These are phyloP conservation scores for Pinna nobilis DNA, from an alignment of 1,140 invertebrate species.

Conservation along the genomic window DNA sequence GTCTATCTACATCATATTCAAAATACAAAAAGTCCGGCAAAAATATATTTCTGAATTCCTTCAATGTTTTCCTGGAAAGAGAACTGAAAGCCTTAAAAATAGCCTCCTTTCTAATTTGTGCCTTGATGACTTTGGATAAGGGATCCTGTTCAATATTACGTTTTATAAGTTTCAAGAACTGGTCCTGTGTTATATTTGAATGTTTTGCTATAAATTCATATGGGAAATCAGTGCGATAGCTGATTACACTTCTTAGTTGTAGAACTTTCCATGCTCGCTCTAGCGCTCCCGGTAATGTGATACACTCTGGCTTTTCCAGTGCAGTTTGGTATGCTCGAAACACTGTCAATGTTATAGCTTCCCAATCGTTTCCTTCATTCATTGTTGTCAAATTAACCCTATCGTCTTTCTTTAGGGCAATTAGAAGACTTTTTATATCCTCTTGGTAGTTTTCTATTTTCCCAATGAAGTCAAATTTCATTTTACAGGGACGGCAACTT, in stretches of 20 bases:
- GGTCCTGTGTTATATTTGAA: background rate
- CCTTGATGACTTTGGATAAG: background rate
- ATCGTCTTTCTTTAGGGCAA: background rate
- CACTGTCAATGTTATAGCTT: constrained; percentile 5
- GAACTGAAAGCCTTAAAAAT: background rate
- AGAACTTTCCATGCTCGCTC: constrained; percentile 3
- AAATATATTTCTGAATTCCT: constrained; percentile 5
- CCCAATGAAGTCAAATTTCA: constrained; percentile 33
- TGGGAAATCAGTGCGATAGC: background rate
- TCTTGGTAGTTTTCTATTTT: constrained; percentile 29
- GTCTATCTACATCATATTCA: constrained; percentile 8
- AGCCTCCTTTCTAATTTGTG: background rate
- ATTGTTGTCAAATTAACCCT: background rate
- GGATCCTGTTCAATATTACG: background rate
- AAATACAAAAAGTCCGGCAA: constrained; percentile 13
- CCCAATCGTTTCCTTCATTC: background rate
- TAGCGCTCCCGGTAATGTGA: background rate
- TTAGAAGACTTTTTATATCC: constrained; percentile 7
- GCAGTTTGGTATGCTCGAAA: constrained; percentile 2
- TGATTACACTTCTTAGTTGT: constrained; percentile 15
- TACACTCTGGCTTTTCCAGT: background rate
- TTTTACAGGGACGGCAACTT: constrained; percentile 1
- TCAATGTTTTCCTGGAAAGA: background rate
- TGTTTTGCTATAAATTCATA: background rate
- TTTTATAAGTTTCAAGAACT: background rate